Conservation (phyloP, 2,888 invertebrate species). For the Calliscelio sp. region DNA sequence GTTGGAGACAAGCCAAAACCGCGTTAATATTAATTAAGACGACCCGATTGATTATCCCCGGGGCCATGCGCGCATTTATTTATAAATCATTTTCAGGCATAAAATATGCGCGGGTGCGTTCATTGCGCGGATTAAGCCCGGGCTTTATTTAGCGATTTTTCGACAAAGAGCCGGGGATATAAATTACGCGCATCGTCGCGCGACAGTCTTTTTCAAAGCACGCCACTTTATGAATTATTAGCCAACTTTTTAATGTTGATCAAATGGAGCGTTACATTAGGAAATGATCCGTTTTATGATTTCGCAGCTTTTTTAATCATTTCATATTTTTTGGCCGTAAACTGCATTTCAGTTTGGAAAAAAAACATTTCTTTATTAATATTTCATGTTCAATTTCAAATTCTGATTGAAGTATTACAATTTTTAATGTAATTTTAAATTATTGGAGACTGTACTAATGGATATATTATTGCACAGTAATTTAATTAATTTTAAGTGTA, state of each 20-base stretch:
- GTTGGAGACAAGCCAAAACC: no score
- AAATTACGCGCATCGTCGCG: constrained; percentile 39
- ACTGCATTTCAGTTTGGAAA: no score
- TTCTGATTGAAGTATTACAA: no score
- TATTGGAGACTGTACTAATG: no score
- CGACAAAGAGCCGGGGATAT: constrained; percentile 29
- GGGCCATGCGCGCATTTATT: constrained; percentile 44
- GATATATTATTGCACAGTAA: no score
- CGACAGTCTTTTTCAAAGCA: constrained; percentile 28
- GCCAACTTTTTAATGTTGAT: constrained; percentile 36
- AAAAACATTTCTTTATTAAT: neutral
- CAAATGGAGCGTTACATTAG: constrained; percentile 37
- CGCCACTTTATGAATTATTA: constrained; percentile 46
- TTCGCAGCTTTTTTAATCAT: constrained; percentile 26
- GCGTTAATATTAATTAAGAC: constrained; percentile 80
- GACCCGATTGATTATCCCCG: constrained; percentile 60
- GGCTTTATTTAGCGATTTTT: constrained; percentile 46
- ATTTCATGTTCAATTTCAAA: neutral
- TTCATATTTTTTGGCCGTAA: no score
- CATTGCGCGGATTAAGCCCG: constrained; percentile 25
- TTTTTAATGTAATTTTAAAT: no score
- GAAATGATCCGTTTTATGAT: constrained; percentile 11
- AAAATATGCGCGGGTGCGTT: constrained; percentile 48
- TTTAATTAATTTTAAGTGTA: no score
- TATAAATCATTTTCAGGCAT: constrained; percentile 61